Percentiles rank a stretch among this genome's conserved stretches.
Conservation (phyloP, 2,113 vertebrate species). For the Harpagus bidentatus region DNA sequence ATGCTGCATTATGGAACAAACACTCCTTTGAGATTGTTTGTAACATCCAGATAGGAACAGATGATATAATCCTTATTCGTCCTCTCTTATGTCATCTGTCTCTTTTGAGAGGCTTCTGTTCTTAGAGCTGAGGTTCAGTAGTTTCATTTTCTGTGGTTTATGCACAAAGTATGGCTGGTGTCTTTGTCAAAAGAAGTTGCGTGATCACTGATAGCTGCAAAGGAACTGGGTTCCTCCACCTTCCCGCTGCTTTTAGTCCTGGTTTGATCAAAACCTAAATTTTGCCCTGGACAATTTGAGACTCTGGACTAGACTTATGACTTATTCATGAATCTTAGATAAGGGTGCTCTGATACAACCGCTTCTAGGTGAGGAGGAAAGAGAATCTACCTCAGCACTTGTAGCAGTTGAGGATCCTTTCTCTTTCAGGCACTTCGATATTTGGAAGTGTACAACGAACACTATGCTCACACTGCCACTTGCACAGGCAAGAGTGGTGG, state of each 20-base stretch:
- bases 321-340: neutral
- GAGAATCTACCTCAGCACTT: neutral
- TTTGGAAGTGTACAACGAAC: neutral
- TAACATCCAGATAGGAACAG: neutral
- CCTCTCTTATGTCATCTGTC: neutral
- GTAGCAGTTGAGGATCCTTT: neutral
- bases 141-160: neutral
- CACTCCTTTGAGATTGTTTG: neutral
- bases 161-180: neutral
- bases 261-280: neutral
- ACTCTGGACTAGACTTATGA: neutral
- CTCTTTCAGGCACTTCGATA: neutral
- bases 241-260: neutral
- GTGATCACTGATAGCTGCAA: neutral
- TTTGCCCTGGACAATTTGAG: neutral
- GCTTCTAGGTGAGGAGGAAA: neutral
- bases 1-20: neutral
- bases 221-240: neutral
- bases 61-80: neutral
- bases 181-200: neutral
- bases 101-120: neutral
- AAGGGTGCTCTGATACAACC: neutral
- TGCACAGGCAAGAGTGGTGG: neutral
- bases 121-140: neutral
- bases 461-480: neutral